Base-by-base conservation (phyloP, 2,113 vertebrate genomes). In the Syngnathus typhle region DNA sequence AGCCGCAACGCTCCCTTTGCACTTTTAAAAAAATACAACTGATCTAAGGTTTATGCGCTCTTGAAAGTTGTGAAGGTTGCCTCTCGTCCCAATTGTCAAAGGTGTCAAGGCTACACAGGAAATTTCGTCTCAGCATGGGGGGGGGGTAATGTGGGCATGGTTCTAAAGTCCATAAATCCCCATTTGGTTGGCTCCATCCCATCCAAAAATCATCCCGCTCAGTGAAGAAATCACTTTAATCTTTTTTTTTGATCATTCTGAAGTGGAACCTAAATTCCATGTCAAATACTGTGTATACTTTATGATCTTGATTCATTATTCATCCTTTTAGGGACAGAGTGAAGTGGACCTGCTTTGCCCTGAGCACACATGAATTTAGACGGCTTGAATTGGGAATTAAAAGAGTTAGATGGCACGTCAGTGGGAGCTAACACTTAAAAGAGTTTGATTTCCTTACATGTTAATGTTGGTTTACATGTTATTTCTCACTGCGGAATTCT, bases 31-130 rank as follows among this genome's bases (percentile, higher is more conserved):
- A 56, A 90, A 92, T 85, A 87, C 90, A 90, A 87, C 89, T 87
- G 90, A 90, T 92, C 86, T 85, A 89, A 92, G 89, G 91, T 92
- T 90, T 83, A 91, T 91, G 87, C 88, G 88, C 23, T 82, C 90
- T 90, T 90, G 88, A 89, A 91, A 91, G 83, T 91, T 91, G 82
- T 89, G 89, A 91, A 92, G 91, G 89, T 90, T 92, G 86, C 82
- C 84, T 68, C 76, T 74, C 77, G 68, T 54, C 68, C 83, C 86
- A 75, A 87, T 90, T 91, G 90, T 91, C 89, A 91, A 72, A 90
- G 85, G 89, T 88, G 89, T 91, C 87, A 92, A 79, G 86, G 83
- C 81, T 86, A 88, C 83, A 67, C 63, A 71, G 80, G 15, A 36
- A 58, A 58, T 58, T 58, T 32, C 27, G 18, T 58, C 27, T 36